phyloP scores from a whole-genome alignment of 2,113 vertebrate species.

The Tachysurus fulvidraco region DNA sequence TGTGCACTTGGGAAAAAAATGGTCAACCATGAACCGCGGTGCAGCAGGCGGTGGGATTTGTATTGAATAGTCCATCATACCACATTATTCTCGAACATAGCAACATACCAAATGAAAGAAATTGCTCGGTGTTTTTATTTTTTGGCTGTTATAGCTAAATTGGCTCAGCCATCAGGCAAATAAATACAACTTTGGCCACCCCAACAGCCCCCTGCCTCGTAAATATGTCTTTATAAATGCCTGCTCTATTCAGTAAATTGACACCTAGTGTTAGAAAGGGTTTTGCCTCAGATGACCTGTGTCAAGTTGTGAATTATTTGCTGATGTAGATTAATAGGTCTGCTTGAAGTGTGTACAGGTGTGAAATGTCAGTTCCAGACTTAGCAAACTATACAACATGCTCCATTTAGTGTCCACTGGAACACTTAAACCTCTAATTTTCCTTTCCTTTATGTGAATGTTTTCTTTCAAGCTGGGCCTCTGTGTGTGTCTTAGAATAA shows the following conservation, averaged over 20 bases:
- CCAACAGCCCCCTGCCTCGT: not conserved
- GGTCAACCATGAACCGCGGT: not conserved
- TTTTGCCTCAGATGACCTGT: conserved; percentile 38
- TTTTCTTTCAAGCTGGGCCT: conserved; percentile 16
- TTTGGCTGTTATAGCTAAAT: not conserved
- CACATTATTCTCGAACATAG: not conserved
- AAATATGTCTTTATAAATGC: conserved; percentile 36
- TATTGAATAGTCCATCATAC: not conserved
- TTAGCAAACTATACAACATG: not conserved
- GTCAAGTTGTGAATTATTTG: conserved; percentile 12
- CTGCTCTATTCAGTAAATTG: conserved; percentile 14
- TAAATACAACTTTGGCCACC: not conserved
- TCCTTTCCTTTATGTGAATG: conserved; percentile 24
- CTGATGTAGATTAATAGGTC: conserved; percentile 33
- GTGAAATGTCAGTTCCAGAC: conserved; percentile 31
- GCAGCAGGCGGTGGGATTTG: not conserved
- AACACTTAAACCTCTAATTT: conserved; percentile 24
- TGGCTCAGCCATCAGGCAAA: not conserved
- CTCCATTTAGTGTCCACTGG: conserved; percentile 9
- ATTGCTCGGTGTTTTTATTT: not conserved
- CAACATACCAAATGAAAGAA: not conserved
- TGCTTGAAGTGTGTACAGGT: not conserved
- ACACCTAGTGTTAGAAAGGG: not conserved
- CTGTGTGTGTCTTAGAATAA: conserved; percentile 3
- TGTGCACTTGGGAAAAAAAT: not conserved